phyloP scores from a whole-genome alignment of 2,888 invertebrate genomes.

The Myopa testacea region DNA sequence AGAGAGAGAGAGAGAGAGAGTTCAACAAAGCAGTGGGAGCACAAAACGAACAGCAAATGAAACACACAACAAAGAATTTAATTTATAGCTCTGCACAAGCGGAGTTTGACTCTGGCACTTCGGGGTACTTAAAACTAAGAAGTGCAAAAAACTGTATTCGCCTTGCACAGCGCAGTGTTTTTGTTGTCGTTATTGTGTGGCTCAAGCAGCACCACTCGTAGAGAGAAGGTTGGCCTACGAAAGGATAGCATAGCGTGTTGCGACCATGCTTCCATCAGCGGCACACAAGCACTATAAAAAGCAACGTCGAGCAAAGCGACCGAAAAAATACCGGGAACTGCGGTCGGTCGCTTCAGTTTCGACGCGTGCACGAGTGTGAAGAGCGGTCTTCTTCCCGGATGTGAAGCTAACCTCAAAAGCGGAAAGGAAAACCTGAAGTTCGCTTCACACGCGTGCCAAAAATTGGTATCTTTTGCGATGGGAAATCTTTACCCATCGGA shows the following conservation, averaged over 20 bases:
- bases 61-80: constrained; percentile 6
- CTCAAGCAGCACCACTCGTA: not conserved
- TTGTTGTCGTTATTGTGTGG: not conserved
- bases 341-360: not conserved
- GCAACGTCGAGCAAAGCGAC: constrained; percentile 7
- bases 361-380: too few species aligned
- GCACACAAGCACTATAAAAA: not conserved
- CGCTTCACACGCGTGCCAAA: not conserved
- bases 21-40: not conserved
- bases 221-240: not conserved
- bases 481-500: too few species aligned
- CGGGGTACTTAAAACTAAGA: constrained; percentile 5
- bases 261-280: not conserved
- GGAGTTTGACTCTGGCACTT: constrained; percentile 11
- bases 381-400: not conserved
- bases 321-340: not conserved
- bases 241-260: not conserved
- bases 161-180: not conserved
- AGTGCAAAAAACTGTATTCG: not conserved
- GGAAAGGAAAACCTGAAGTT: not conserved
- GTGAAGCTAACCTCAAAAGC: not conserved
- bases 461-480: constrained; percentile 10
- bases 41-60: not conserved
- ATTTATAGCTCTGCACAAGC: constrained; percentile 20
- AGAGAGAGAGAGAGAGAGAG: not conserved